Conservation (phyloP, 2,797 vertebrate genomes). For the Cirrhinus mrigala region DNA sequence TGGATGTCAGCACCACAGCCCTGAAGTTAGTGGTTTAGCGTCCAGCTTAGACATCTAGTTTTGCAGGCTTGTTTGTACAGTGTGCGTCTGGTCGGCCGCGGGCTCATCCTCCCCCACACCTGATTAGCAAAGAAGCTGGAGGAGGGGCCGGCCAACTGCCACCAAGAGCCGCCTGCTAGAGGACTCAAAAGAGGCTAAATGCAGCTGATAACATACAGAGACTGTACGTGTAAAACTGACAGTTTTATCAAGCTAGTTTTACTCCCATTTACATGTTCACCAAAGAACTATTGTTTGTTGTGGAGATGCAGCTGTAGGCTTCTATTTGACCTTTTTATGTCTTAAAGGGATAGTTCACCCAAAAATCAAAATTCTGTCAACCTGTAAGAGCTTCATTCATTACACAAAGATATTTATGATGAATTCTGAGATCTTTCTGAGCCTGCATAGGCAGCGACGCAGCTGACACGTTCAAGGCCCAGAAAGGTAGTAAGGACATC, state of each 20-base stretch:
- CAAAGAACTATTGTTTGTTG: background rate
- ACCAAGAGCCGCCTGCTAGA: conserved; percentile 47
- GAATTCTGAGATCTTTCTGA: too few species aligned
- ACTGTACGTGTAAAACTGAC: background rate
- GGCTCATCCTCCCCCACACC: conserved; percentile 65
- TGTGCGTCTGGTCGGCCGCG: conserved; percentile 40
- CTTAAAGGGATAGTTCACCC: too few species aligned
- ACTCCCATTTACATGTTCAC: background rate
- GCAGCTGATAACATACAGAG: background rate
- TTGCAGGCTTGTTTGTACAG: conserved; percentile 41
- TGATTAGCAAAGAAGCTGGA: conserved; percentile 64
- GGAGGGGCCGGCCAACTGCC: conserved; percentile 64
- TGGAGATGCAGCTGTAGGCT: background rate
- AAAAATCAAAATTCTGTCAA: too few species aligned
- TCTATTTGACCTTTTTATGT: too few species aligned
- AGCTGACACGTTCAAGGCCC: too few species aligned
- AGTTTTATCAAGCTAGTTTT: background rate
- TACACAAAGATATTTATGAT: too few species aligned
- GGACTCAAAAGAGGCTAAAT: conserved; percentile 37
- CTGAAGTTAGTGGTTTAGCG: conserved; percentile 45
- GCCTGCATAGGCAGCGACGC: too few species aligned
- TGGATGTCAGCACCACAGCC: conserved; percentile 24
- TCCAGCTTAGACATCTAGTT: conserved; percentile 32
- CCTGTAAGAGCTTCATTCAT: too few species aligned
- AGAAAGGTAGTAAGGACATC: too few species aligned